Evolutionary conservation across 2,888 invertebrate genomes (phyloP).

Genomic region (Horisme vitalbata): DNA sequence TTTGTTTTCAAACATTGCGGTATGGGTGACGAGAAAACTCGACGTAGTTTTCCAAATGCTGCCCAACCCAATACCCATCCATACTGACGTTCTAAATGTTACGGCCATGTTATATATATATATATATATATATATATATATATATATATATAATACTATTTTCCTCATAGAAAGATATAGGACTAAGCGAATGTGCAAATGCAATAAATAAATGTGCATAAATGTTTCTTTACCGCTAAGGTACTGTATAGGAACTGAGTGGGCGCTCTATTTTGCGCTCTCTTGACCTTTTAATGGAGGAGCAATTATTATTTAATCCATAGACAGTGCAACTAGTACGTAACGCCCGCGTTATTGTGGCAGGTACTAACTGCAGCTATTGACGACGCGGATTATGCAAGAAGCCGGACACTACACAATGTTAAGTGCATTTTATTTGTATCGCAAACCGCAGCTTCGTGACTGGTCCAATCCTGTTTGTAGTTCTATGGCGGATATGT

Average conservation of each 20-base stretch:
- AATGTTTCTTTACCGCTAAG: conserved; percentile 2
- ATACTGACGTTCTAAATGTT: neutral
- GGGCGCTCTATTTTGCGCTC: conserved; percentile 48
- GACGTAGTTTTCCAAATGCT: too few relatives aligned
- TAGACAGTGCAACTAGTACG: conserved; percentile 44
- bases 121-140: too few relatives aligned
- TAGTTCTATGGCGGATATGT: conserved; percentile 53
- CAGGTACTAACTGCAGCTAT: conserved; percentile 53
- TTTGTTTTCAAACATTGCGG: too few relatives aligned
- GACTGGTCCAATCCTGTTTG: conserved; percentile 56
- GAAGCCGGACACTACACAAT: conserved; percentile 73
- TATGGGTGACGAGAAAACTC: too few relatives aligned
- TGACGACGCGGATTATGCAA: conserved; percentile 67
- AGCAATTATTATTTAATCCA: conserved; percentile 61
- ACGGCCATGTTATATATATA: too few relatives aligned
- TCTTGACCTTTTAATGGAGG: conserved; percentile 50
- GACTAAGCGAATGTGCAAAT: neutral
- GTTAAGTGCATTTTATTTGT: conserved; percentile 61
- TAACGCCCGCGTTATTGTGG: conserved; percentile 49
- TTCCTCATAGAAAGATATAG: neutral
- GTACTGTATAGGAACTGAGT: conserved; percentile 32
- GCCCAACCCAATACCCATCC: too few relatives aligned
- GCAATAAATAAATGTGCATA: conserved; percentile 9
- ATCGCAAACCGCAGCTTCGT: conserved; percentile 51
- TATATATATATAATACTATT: neutral